Base-by-base conservation (phyloP, 2,113 vertebrate genomes). In the Rhizomys pruinosus region DNA sequence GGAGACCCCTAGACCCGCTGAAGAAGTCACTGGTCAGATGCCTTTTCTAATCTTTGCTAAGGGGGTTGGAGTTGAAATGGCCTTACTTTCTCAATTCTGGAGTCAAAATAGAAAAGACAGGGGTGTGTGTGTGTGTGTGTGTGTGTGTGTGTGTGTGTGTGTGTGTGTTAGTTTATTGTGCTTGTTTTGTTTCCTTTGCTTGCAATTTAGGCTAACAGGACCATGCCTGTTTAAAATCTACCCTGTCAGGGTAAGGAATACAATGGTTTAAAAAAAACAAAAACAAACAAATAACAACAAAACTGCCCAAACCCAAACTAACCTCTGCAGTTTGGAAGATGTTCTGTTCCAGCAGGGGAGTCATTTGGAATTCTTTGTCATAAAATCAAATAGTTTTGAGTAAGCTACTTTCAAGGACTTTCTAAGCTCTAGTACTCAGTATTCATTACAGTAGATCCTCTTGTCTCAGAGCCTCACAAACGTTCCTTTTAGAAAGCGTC, bases 41-140 rank as follows among this genome's bases (percentile, higher is more conserved):
- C 80, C 90, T 94, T 92, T 94, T 90, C 74, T 96, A 90, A 61
- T 77, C 39, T 84, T 87, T 86, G 84, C 66, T 37, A 89, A 94
- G 76, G 39, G 76, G 92, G 32, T 29, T 68, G 82, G 81, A 92
- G 89, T 82, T 88, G 82, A 94, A 97, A 90, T 64, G 86, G 39
- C 69, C 59, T 82, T 73, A 55, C 73, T 93, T 90, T 94, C 87
- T 90, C 90, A 68, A 11, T 55, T 93, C 92, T 76, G 74, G 34
- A 69, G 52, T 69, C 82, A 79, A 86, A 94, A 90, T n/a, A 79
- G 42, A 85, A 55, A 69, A 25, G 79, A 19, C 1, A 23, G 63
- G 12, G 39, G 87, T 81, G 61, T 92, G 39, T 39, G 57, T 19
- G 11, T 16, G 47, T 12, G 25, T 66, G 61, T 22, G 59, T 80